Evolutionary conservation across 2,113 vertebrate species (phyloP).

Genomic region (Muntiacus reevesi): DNA sequence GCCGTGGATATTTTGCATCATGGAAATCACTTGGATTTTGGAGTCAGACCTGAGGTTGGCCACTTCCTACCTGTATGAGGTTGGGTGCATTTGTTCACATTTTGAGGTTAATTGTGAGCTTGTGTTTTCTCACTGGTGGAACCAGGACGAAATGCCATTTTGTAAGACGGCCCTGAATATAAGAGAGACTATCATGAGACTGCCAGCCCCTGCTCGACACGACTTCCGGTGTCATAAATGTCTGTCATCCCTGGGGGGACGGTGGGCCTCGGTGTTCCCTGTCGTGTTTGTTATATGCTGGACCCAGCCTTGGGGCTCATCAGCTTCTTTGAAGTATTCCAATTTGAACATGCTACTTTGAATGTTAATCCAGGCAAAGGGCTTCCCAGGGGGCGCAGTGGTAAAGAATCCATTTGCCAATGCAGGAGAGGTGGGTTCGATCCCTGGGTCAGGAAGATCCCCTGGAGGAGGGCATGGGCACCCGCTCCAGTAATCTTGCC

Average conservation of each 20-base stretch:
- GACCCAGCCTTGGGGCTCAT: accelerated
- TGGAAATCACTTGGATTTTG: neutral
- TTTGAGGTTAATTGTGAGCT: neutral
- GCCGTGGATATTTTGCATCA: accelerated
- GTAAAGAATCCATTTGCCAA: neutral
- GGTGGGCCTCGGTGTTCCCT: accelerated
- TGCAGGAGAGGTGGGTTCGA: neutral
- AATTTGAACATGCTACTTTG: accelerated
- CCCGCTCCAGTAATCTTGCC: neutral
- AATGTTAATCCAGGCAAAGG: too few species aligned
- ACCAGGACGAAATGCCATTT: neutral
- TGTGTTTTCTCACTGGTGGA: neutral
- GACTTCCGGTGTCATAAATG: accelerated
- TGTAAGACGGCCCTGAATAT: neutral
- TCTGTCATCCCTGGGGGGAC: accelerated
- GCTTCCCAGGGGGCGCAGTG: neutral
- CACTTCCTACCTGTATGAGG: accelerated
- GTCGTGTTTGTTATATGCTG: accelerated
- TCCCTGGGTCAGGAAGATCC: neutral
- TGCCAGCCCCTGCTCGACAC: accelerated
- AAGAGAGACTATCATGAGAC: neutral
- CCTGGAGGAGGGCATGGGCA: neutral
- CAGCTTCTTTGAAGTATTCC: accelerated
- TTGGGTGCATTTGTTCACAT: neutral
- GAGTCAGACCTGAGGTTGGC: neutral